phyloP scores from a whole-genome alignment of 2,113 vertebrate species.

The Rhodinocichla rosea region DNA sequence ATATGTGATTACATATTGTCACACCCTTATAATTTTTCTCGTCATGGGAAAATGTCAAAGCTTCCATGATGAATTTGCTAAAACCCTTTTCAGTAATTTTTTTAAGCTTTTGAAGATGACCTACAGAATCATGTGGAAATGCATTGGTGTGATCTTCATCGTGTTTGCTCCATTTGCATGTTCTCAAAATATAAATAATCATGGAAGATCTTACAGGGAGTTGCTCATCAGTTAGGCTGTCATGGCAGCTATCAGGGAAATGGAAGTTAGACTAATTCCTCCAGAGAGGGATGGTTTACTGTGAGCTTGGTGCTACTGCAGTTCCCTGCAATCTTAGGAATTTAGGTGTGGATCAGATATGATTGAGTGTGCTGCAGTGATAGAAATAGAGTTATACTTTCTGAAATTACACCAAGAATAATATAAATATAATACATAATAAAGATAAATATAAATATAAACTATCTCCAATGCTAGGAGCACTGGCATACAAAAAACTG shows the following conservation, averaged over 20 bases:
- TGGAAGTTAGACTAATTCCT: not conserved
- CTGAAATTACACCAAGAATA: not conserved
- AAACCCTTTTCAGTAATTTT: not conserved
- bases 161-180: not conserved
- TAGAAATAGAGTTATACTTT: not conserved
- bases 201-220: not conserved
- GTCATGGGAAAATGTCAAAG: not conserved
- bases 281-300: not conserved
- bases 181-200: not conserved
- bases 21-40: not conserved
- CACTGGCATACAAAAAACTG: not conserved
- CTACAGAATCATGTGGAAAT: not conserved
- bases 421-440: too few species aligned
- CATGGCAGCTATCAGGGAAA: not conserved
- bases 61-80: not conserved
- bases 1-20: not conserved
- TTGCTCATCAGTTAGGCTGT: not conserved
- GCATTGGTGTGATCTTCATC: not conserved
- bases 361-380: not conserved
- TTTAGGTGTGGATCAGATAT: not conserved
- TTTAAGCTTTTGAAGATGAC: not conserved
- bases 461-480: not conserved
- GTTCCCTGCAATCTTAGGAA: not conserved
- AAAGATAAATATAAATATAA: not conserved
- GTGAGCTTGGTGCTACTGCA: not conserved